Base-by-base conservation (phyloP, 2,113 vertebrate species). In the Pipa parva region DNA sequence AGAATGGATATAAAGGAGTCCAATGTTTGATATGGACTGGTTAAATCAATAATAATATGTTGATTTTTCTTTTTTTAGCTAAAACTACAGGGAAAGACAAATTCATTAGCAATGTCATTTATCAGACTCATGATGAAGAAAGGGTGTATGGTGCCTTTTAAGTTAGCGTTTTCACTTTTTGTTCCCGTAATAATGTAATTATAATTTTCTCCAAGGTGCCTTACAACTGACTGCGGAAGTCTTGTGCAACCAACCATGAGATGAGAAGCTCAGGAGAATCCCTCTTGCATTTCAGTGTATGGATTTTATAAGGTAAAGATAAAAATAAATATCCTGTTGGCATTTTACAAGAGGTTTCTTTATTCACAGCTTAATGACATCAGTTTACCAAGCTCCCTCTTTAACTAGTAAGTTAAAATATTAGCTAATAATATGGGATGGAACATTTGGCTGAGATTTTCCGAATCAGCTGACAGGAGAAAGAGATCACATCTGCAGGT, bases 401-500 rank as follows among this genome's bases (percentile, higher is more conserved):
- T n/a, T 42, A 6, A 13, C 3, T 12, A 42, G 39, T 42, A 42
- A 42, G 17, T n/a, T 42, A n/a, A 12, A 5, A 39, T 42, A 15
- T 15, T 42, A 42, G 15, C 2, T n/a, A 42, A 42, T n/a, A 42
- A 31, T 31, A 10, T 5, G 5, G 10, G 10, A 6, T 10, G 5
- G 10, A 10, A 11, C 39, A 42, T 42, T 42, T 42, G 17, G 39
- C 39, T 42, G 13, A 7, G 39, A 6, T 15, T 42, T 15, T 42
- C 17, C 17, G 3, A 15, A 42, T n/a, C 39, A 42, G 13, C 39
- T 42, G 39, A 42, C 13, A 17, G 13, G n/a, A 31, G 29, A 7
- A 42, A 39, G 37, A 17, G 17, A 42, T 12, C 33, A 51, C 56
- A 69, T 69, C 65, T 69, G 46, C 59, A 69, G 31, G 63, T 58